These are phyloP conservation scores for Scaptomyza tumidula DNA, from an alignment of 2,888 invertebrate genomes.

Conservation along the genomic window DNA sequence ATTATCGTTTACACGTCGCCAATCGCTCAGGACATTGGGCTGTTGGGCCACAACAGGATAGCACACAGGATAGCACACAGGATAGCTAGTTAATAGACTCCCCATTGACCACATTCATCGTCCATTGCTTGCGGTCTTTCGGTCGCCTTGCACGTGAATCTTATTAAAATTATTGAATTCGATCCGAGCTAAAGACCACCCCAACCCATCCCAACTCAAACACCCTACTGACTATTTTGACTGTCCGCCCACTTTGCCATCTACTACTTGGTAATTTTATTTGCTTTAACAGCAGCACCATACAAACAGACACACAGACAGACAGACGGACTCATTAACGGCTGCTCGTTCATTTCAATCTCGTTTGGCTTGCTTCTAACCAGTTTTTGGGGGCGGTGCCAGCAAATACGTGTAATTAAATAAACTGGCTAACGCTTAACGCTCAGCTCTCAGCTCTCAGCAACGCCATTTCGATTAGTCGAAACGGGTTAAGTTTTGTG, in stretches of 20 bases:
- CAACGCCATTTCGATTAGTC: constrained; percentile 41
- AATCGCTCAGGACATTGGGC: constrained; percentile 59
- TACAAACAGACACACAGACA: constrained; percentile 38
- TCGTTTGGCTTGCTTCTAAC: constrained; percentile 37
- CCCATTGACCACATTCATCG: constrained; percentile 30
- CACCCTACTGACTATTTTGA: neutral
- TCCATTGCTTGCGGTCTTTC: neutral
- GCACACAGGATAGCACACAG: neutral
- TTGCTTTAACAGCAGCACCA: constrained; percentile 35
- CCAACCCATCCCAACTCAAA: neutral
- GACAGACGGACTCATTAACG: constrained; percentile 64
- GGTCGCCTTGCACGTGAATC: constrained; percentile 38
- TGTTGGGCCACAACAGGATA: neutral
- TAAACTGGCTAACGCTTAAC: constrained; percentile 55
- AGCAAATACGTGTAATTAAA: constrained; percentile 52
- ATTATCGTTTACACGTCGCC: constrained; percentile 80
- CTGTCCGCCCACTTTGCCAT: constrained; percentile 23
- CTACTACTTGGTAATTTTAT: constrained; percentile 39
- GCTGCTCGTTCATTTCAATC: constrained; percentile 72
- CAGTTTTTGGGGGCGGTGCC: constrained; percentile 32
- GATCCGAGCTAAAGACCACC: constrained; percentile 18
- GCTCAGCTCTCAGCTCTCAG: constrained; percentile 3
- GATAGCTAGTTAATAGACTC: constrained; percentile 53
- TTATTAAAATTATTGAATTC: constrained; percentile 64
- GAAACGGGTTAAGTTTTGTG: constrained; percentile 49